Evolutionary conservation across 1,140 invertebrate genomes (phyloP).

Genomic region (Sycophila sp.): DNA sequence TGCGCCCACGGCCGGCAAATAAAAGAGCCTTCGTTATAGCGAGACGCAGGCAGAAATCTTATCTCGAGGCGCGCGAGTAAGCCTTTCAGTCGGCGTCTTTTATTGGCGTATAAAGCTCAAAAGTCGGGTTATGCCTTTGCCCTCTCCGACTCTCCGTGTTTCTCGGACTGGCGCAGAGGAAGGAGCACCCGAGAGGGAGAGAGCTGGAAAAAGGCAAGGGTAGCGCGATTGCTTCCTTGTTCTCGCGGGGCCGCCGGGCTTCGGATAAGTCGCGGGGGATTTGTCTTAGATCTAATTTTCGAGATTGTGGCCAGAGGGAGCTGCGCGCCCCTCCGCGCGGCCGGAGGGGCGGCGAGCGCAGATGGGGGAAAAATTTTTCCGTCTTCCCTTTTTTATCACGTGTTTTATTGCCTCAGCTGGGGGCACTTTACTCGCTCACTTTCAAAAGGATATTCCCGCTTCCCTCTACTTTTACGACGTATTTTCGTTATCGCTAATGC

Average conservation of each 20-base stretch:
- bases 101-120: slow-evolving; percentile 38
- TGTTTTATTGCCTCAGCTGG: slow-evolving; percentile 30
- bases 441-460: slow-evolving; percentile 27
- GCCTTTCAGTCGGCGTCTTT: slow-evolving; percentile 40
- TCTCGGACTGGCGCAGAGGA: no score
- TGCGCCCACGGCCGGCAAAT: slow-evolving; percentile 7
- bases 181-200: background rate
- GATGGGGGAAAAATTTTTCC: background rate
- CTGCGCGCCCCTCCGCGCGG: background rate
- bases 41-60: slow-evolving; percentile 36
- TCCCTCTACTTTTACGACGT: slow-evolving; percentile 22
- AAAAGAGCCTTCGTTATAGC: slow-evolving; percentile 16
- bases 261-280: slow-evolving; percentile 22
- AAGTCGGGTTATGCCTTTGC: slow-evolving; percentile 31
- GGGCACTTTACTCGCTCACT: slow-evolving; percentile 31
- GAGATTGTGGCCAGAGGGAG: slow-evolving; percentile 4
- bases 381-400: slow-evolving; percentile 35
- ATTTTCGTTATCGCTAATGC: slow-evolving; percentile 33
- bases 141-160: no score
- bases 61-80: slow-evolving; percentile 31
- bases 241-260: background rate
- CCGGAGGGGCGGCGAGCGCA: background rate
- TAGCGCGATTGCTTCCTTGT: slow-evolving; percentile 12
- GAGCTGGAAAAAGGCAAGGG: background rate
- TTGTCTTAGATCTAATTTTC: slow-evolving; percentile 38